Evolutionary conservation across 23 tunicate genomes (phyloP), one percentile per base, ranked within the genome.

Genomic region (Diplosoma virens): DNA sequence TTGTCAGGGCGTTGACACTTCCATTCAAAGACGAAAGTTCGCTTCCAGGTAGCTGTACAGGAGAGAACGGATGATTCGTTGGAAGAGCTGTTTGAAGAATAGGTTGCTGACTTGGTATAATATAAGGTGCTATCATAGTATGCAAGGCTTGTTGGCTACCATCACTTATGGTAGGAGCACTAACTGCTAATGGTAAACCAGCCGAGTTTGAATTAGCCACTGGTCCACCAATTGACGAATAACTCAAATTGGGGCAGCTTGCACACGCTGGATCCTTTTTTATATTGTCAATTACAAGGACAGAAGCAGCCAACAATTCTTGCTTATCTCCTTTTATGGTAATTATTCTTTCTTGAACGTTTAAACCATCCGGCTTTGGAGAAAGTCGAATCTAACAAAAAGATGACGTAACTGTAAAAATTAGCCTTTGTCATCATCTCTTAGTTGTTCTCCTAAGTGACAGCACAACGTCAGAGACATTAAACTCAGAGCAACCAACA

Each of bases 181-280:
- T 82, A 21, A 83, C 72, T 1, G 97, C 97, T 67, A 80, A 92
- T 0, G 97, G 97, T 11, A 92, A 92, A 0, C 98, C 98, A 18
- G 98, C 87, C 0, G 98, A 94, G 73, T 93, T 87, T 18, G 98
- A 94, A 45, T 93, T 93, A 0, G 98, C 94, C 1, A 93, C 81
- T 18, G 98, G 98, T 1, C 94, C 94, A 25, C 74, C 33, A 28
- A 93, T 75, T 3, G 86, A 89, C 0, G 94, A 47, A 77, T 93
- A 93, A 56, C 89, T 82, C 29, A 93, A 78, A 58, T 87, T 75
- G 0, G 98, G 98, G 67, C 98, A 93, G 65, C 94, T 86, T 32
- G 89, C 88, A 37, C 89, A 71, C 29, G 87, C 94, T 3, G 98
- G 98, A 32, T 93, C 98, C 79, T 93, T 94, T 67, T 93, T 93